A percentile compares a stretch with the other conserved stretches of the same genome.
Conservation (phyloP, 2,797 vertebrate species). For the Pithecia hirsuta region DNA sequence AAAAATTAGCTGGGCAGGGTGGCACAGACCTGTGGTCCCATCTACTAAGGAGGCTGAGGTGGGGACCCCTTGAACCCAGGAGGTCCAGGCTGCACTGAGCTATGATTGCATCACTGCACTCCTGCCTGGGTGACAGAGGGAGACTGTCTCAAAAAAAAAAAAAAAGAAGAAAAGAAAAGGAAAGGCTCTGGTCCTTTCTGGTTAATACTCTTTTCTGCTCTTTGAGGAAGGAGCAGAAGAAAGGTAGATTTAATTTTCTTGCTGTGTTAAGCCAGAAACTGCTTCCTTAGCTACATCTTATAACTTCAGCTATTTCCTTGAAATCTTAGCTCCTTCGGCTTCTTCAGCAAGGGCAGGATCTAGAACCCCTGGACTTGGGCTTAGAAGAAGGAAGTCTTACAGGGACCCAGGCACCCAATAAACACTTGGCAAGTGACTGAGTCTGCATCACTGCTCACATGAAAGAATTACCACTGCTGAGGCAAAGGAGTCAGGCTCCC, state of each 20-base stretch:
- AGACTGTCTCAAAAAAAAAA: background rate
- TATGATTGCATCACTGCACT: background rate
- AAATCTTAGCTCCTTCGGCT: background rate
- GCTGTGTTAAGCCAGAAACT: background rate
- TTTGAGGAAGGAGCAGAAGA: background rate
- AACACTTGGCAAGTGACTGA: background rate
- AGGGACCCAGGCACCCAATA: rapidly evolving
- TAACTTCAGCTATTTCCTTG: background rate
- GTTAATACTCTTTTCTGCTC: background rate
- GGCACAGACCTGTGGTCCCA: background rate
- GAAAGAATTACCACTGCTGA: background rate
- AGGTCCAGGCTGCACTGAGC: background rate
- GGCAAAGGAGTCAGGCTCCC: background rate
- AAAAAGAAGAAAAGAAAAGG: background rate
- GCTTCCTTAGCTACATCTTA: background rate
- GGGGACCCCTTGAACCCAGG: background rate
- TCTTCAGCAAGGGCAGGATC: background rate
- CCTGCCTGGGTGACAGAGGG: background rate
- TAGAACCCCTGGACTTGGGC: background rate
- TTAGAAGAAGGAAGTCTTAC: background rate
- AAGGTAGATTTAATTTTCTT: background rate
- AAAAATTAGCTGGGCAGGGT: background rate
- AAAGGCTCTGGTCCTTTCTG: background rate
- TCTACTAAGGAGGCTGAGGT: background rate
- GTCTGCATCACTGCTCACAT: background rate